These are phyloP conservation scores for Vireo altiloquus DNA, from an alignment of 2,113 vertebrate genomes.

Conservation along the genomic window DNA sequence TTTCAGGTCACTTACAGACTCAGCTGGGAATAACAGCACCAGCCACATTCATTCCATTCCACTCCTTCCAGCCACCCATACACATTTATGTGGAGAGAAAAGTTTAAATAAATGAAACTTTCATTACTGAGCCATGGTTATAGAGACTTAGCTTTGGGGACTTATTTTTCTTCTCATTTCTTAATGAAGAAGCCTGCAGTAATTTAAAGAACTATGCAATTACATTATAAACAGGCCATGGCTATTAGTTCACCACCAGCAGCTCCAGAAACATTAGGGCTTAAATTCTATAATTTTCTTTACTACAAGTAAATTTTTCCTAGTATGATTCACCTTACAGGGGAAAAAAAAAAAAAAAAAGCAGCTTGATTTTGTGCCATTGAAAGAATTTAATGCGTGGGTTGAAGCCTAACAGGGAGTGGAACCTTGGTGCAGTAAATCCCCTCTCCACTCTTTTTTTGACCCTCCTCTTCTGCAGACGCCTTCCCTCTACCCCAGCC, in stretches of 20 bases:
- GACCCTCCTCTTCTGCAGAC: neutral
- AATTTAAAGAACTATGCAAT: neutral
- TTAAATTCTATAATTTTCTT: neutral
- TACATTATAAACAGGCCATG: neutral
- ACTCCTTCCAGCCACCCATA: neutral
- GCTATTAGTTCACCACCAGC: neutral
- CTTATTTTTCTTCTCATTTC: neutral
- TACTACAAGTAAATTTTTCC: conserved; percentile 16
- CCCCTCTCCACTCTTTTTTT: neutral
- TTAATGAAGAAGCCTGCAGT: neutral
- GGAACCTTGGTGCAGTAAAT: conserved; percentile 13
- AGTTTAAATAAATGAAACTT: neutral
- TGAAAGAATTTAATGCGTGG: conserved; percentile 36
- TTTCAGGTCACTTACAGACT: neutral
- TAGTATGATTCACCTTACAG: neutral
- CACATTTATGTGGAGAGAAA: neutral
- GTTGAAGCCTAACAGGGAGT: conserved; percentile 24
- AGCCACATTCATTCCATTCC: neutral
- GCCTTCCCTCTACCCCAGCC: neutral
- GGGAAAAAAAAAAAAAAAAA: neutral
- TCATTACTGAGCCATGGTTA: neutral
- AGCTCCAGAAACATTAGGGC: neutral
- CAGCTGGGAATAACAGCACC: neutral
- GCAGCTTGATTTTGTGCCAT: neutral
- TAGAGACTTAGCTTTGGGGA: neutral